These are phyloP conservation scores for Tachina lurida DNA, from an alignment of 2,888 invertebrate genomes.

Conservation along the genomic window DNA sequence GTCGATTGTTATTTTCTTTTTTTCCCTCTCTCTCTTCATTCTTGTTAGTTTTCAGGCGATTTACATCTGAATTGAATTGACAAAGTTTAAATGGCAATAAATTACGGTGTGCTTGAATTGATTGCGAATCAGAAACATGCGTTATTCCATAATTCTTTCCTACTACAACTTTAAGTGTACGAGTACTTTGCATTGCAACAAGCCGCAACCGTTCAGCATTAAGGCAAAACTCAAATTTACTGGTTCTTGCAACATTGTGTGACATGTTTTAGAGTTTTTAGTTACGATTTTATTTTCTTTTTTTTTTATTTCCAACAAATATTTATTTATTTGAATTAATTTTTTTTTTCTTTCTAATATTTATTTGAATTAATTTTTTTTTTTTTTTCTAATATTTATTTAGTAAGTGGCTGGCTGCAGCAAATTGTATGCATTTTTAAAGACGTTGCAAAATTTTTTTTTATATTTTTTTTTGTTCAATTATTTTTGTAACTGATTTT, in stretches of 20 bases:
- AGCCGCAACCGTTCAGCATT: constrained; percentile 11
- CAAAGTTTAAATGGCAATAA: constrained; percentile 71
- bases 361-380: constrained; percentile 3
- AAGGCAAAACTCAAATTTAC: constrained; percentile 18
- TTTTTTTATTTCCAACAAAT: constrained; percentile 11
- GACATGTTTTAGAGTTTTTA: constrained; percentile 3
- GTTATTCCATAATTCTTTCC: constrained; percentile 51
- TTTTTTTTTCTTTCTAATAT: background rate
- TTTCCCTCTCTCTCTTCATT: constrained; percentile 7
- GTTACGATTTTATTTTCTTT: constrained; percentile 19
- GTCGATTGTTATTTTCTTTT: background rate
- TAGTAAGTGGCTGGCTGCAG: constrained; percentile 4
- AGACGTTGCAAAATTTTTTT: constrained; percentile 38
- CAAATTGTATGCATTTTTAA: constrained; percentile 18
- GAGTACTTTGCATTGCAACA: background rate
- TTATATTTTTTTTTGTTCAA: constrained; percentile 6
- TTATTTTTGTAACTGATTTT: background rate
- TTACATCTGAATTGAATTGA: constrained; percentile 70
- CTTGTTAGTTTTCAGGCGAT: constrained; percentile 66
- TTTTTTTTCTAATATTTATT: background rate
- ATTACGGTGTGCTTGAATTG: constrained; percentile 70
- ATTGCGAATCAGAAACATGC: constrained; percentile 68
- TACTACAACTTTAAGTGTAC: background rate
- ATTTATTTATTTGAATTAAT: constrained; percentile 36
- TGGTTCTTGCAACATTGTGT: constrained; percentile 2